These are phyloP conservation scores for Oreotrochilus melanogaster DNA, from an alignment of 2,113 vertebrate genomes.

Conservation along the genomic window DNA sequence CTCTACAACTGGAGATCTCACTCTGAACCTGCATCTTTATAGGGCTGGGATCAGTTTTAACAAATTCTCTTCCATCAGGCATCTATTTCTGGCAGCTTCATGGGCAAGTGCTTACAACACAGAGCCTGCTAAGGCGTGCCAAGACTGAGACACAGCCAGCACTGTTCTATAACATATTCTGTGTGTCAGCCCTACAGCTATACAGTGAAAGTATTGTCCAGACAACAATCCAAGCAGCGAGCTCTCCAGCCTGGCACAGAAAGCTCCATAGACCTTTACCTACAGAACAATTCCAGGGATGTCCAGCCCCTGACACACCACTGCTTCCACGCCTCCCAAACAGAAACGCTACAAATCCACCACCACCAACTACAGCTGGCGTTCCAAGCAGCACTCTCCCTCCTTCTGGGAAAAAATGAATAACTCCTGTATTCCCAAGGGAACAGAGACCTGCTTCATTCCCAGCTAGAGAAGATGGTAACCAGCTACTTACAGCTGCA, in stretches of 20 bases:
- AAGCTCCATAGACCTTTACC: constrained; percentile 29
- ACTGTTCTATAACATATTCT: constrained; percentile 59
- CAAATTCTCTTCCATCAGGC: constrained; percentile 16
- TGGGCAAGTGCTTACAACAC: constrained; percentile 57
- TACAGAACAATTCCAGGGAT: constrained; percentile 36
- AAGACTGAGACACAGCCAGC: constrained; percentile 70
- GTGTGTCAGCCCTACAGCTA: constrained; percentile 21
- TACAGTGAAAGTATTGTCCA: constrained; percentile 70
- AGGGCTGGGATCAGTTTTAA: not conserved
- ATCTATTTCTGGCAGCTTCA: constrained; percentile 66
- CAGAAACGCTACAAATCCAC: not conserved
- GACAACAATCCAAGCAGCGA: constrained; percentile 56
- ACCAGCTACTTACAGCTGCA: not conserved
- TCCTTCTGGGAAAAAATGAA: not conserved
- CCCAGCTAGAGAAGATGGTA: not conserved
- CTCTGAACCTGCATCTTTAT: not conserved
- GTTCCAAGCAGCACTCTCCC: not conserved
- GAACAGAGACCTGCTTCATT: constrained; percentile 30
- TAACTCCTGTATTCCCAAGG: constrained; percentile 1
- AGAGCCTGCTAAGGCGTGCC: constrained; percentile 62
- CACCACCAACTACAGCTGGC: not conserved
- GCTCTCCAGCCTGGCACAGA: constrained; percentile 47
- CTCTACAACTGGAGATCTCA: not conserved
- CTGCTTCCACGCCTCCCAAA: not conserved
- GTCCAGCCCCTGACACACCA: not conserved